Conservation (phyloP, 2,888 invertebrate genomes). For the Dusona sp. region DNA sequence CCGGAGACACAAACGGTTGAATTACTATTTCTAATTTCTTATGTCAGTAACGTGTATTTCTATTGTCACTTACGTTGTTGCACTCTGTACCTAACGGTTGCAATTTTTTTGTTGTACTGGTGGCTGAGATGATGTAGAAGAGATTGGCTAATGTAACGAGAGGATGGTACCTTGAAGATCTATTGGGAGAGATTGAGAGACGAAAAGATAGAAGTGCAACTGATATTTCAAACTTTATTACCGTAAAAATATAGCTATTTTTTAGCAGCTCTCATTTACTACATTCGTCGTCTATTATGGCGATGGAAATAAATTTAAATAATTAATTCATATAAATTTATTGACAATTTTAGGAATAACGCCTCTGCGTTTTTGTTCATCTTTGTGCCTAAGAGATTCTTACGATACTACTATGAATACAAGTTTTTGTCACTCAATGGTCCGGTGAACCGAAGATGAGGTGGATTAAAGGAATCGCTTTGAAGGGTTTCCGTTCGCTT, state of each 20-base stretch:
- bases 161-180: neutral
- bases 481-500: slow-evolving; percentile 46
- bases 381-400: neutral
- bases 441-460: slow-evolving; percentile 28
- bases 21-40: slow-evolving; percentile 59
- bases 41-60: slow-evolving; percentile 34
- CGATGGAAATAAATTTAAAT: neutral
- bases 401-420: slow-evolving; percentile 38
- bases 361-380: neutral
- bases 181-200: neutral
- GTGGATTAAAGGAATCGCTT: slow-evolving; percentile 53
- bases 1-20: slow-evolving; percentile 15
- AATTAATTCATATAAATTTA: neutral
- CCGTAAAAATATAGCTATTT: neutral
- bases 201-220: too few relatives aligned
- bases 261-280: neutral
- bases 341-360: neutral
- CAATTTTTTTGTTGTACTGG: neutral
- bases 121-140: neutral
- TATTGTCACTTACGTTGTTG: slow-evolving; percentile 20
- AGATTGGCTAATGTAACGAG: neutral
- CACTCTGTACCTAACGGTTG: neutral
- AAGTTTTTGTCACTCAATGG: slow-evolving; percentile 47
- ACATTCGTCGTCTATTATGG: neutral
- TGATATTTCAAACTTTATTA: too few relatives aligned